Percentiles rank a stretch among this genome's conserved stretches.
Conservation (phyloP, 2,888 invertebrate genomes). For the Polylopha cassiicola region DNA sequence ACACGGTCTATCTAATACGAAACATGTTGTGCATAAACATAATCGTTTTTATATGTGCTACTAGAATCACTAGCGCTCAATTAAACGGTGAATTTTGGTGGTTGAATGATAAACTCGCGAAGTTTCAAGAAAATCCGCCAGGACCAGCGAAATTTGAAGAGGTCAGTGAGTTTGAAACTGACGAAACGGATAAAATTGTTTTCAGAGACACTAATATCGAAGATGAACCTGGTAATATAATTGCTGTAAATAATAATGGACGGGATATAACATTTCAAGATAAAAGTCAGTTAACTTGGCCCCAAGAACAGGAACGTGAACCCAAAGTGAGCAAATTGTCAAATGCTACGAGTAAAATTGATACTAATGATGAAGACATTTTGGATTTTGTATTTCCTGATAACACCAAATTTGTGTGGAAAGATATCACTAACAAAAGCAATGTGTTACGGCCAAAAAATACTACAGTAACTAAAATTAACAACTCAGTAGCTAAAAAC, state of each 20-base stretch:
- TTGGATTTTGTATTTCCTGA: conserved; percentile 45
- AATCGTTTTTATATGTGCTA: conserved; percentile 34
- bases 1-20: background rate
- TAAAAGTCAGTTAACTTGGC: conserved; percentile 30
- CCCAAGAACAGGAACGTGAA: conserved; percentile 22
- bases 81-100: conserved; percentile 67
- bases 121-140: conserved; percentile 38
- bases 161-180: conserved; percentile 51
- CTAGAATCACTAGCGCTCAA: conserved; percentile 44
- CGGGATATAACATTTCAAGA: conserved; percentile 29
- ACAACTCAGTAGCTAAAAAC: conserved; percentile 16
- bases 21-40: conserved; percentile 33
- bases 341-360: conserved; percentile 21
- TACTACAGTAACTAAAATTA: conserved; percentile 9
- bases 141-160: conserved; percentile 48
- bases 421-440: conserved; percentile 2
- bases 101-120: conserved; percentile 51
- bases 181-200: conserved; percentile 54
- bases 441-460: conserved; percentile 13
- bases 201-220: conserved; percentile 43
- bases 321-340: conserved; percentile 21
- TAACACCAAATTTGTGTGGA: conserved; percentile 25
- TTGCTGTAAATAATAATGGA: conserved; percentile 18
- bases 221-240: conserved; percentile 6
- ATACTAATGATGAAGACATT: conserved; percentile 30